Base-by-base conservation (phyloP, 2,113 vertebrate species). In the Hippocampus mohnikei region DNA sequence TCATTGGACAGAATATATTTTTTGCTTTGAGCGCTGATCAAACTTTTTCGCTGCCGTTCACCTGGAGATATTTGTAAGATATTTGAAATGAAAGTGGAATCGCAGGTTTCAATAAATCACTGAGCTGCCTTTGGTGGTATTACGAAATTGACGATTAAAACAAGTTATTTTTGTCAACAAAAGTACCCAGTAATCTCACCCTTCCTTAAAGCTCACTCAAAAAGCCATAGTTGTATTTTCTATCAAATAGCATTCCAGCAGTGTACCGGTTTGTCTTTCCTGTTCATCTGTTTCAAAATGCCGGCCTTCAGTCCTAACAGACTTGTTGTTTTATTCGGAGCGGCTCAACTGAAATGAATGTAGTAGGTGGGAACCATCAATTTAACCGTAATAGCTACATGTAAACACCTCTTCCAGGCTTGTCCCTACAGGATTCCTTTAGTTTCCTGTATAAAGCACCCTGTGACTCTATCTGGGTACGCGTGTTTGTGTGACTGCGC, bases 391-490 rank as follows among this genome's bases (percentile, higher is more conserved):
- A 90, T 86, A 76, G 76, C 66, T 89, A 76, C 79, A 91, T 91
- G 88, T 91, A 93, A 93, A 93, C 90, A 90, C 70, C 84, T 85
- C 81, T 69, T 50, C 75, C 0, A 76, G 88, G 87, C 92, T 77
- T 89, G 92, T 91, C 80, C 75, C 13, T 58, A 92, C 93, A 93
- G 56, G 93, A 86, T 73, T 71, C 58, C 71, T 79, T 72, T 70
- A 74, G 80, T 78, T 84, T 37, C 69, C 76, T 70, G 66, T 83
- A 86, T 58, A 84, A 89, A 75, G 65, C 75, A 82, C 60, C 65
- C 44, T 73, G 60, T 37, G 40, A 64, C 59, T 66, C 44, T 58
- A 16, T 60, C 61, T 33, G 40, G 63, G 65, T 15, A 15, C 40
- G 68, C 56, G 8, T 64, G 66, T 69, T 65, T 65, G 40, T 23